A percentile compares a stretch with the other conserved stretches of the same genome.
Evolutionary conservation across 1,140 invertebrate genomes (phyloP).

Genomic region (Galleria mellonella): DNA sequence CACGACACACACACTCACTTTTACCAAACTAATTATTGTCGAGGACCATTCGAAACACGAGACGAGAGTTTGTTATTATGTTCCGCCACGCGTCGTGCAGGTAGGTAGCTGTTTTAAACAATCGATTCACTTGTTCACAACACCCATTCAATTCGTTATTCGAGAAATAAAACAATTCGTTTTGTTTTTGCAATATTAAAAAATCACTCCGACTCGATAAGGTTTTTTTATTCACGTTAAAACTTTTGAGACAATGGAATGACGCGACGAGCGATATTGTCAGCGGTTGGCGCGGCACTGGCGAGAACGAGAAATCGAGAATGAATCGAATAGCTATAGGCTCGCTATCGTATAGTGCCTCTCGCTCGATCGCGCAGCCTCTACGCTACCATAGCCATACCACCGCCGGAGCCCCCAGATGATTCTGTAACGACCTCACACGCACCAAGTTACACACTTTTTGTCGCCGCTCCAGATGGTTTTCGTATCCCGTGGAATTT

Average conservation of each 20-base stretch:
- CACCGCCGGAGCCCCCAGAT: conserved; percentile 16
- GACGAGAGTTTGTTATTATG: conserved; percentile 52
- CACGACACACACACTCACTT: conserved; percentile 68
- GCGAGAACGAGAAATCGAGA: conserved; percentile 41
- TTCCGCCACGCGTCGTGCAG: conserved; percentile 42
- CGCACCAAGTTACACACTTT: conserved; percentile 40
- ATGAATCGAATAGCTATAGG: conserved; percentile 31
- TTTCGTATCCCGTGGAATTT: conserved; percentile 19
- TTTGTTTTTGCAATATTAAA: conserved; percentile 18
- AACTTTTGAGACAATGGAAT: conserved; percentile 15
- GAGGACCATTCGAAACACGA: conserved; percentile 52
- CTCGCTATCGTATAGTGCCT: conserved; percentile 26
- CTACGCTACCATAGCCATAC: neutral
- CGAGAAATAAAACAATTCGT: conserved; percentile 29
- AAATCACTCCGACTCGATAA: conserved; percentile 32
- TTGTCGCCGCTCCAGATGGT: conserved; percentile 31
- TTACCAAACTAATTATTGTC: conserved; percentile 60
- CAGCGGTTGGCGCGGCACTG: conserved; percentile 57
- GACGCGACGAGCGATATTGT: conserved; percentile 28
- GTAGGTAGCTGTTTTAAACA: conserved; percentile 26
- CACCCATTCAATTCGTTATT: conserved; percentile 51
- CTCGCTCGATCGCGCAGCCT: conserved; percentile 38
- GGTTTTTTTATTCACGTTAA: conserved; percentile 19
- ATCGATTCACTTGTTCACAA: conserved; percentile 49
- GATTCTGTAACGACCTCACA: conserved; percentile 41